A percentile compares a stretch with the other conserved stretches of the same genome.
phyloP scores from a whole-genome alignment of 1,140 invertebrate species.

The Colletes latitarsis region DNA sequence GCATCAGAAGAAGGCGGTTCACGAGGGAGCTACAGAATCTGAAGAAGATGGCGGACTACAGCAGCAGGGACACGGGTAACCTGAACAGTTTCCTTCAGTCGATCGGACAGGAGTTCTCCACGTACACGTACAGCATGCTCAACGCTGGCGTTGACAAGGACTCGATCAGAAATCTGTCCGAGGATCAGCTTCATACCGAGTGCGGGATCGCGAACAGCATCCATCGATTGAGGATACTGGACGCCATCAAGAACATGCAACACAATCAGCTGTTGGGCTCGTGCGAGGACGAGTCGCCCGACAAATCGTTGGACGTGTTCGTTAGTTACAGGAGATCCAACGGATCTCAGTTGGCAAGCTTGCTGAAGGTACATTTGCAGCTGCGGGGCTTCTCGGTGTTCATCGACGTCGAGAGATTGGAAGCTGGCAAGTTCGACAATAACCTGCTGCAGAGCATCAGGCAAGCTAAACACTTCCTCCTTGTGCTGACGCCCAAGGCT shows the following conservation, averaged over 20 bases:
- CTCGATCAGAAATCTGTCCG: constrained; percentile 89
- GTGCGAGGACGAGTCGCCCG: constrained; percentile 88
- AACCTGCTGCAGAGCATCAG: constrained; percentile 97
- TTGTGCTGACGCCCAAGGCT: constrained; percentile 97
- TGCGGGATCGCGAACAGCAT: constrained; percentile 97
- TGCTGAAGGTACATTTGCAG: constrained; percentile 96
- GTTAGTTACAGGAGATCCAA: constrained; percentile 99
- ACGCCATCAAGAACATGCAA: constrained; percentile 90
- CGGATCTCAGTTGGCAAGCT: constrained; percentile 97
- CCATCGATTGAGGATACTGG: constrained; percentile 94
- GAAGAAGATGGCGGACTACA: constrained; percentile 98
- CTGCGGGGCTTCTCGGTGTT: constrained; percentile 96
- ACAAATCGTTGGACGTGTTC: constrained; percentile 97
- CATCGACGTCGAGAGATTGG: constrained; percentile 96
- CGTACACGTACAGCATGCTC: constrained; percentile 98
- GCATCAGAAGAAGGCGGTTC: constrained; percentile 96
- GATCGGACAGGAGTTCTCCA: constrained; percentile 95
- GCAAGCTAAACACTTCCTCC: constrained; percentile 97
- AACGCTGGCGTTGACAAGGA: constrained; percentile 96
- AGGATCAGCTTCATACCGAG: constrained; percentile 94
- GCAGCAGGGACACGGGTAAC: constrained; percentile 94
- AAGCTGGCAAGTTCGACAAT: constrained; percentile 99
- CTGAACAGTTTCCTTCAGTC: constrained; percentile 94
- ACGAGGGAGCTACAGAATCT: constrained; percentile 96
- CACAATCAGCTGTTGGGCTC: constrained; percentile 82